Evolutionary conservation across 2,797 vertebrate genomes (phyloP).

Genomic region (Sphenopsis melanotis): DNA sequence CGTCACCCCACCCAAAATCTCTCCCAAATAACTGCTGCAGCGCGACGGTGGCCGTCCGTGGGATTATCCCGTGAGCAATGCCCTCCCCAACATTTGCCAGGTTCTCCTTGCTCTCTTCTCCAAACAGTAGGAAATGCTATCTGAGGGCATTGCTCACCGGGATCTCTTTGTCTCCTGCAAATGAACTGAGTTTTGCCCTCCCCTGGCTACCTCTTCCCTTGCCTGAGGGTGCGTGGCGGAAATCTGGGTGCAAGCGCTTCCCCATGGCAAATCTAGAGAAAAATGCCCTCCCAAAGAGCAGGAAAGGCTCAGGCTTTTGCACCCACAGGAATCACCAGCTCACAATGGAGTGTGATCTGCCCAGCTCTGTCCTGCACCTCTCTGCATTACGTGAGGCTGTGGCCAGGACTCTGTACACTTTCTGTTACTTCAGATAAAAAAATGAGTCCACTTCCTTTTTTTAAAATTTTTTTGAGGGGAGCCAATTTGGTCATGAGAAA

Average conservation of each 20-base stretch:
- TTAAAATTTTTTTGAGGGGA: neutral
- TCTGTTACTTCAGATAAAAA: neutral
- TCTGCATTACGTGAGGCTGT: neutral
- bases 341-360: neutral
- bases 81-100: conserved; percentile 24
- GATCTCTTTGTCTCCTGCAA: conserved; percentile 40
- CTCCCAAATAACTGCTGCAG: conserved; percentile 43
- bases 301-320: neutral
- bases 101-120: conserved; percentile 1
- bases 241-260: neutral
- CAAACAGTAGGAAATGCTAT: neutral
- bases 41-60: neutral
- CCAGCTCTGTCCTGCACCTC: neutral
- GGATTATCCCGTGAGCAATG: conserved; percentile 66
- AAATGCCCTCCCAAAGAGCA: neutral
- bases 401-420: neutral
- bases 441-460: neutral
- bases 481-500: conserved; percentile 22
- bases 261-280: neutral
- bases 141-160: conserved; percentile 65
- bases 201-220: conserved; percentile 39
- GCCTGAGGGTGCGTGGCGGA: neutral
- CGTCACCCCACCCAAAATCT: conserved; percentile 54
- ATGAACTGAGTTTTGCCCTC: conserved; percentile 7
- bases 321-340: neutral